These are phyloP conservation scores for Holothuria leucospilota DNA, from an alignment of 53 echinoderm and acorn worm species.

Conservation along the genomic window DNA sequence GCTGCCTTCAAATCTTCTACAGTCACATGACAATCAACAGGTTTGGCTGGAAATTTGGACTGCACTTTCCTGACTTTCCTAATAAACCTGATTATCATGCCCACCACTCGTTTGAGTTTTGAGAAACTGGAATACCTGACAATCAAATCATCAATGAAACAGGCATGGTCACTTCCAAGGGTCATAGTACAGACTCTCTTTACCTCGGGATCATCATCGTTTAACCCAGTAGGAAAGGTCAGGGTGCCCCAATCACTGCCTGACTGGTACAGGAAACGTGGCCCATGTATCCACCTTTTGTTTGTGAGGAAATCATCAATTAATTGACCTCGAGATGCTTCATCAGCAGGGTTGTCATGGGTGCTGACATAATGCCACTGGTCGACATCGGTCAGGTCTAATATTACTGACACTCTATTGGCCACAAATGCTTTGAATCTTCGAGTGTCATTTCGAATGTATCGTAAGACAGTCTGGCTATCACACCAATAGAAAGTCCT, in stretches of 20 bases:
- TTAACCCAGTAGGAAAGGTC: not conserved
- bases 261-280: conserved; percentile 18
- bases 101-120: conserved; percentile 10
- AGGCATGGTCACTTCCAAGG: not conserved
- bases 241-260: not conserved
- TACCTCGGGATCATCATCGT: too few species aligned
- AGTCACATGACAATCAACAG: not conserved
- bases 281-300: too few species aligned
- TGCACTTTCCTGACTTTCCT: not conserved
- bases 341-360: conserved; percentile 28
- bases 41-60: too few species aligned
- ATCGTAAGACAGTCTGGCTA: conserved; percentile 41
- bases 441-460: conserved; percentile 9
- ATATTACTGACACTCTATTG: conserved; percentile 31
- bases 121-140: conserved; percentile 31
- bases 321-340: conserved; percentile 32
- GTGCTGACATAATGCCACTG: conserved; percentile 32
- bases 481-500: conserved; percentile 25
- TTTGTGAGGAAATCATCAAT: conserved; percentile 40
- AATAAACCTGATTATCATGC: not conserved
- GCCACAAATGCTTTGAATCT: conserved; percentile 49
- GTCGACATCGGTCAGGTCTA: conserved; percentile 7
- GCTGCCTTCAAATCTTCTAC: conserved; percentile 33
- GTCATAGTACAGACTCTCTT: not conserved
- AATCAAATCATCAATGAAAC: conserved; percentile 7